Evolutionary conservation across 2,888 invertebrate species (phyloP).

Genomic region (Drosophila pegasa): DNA sequence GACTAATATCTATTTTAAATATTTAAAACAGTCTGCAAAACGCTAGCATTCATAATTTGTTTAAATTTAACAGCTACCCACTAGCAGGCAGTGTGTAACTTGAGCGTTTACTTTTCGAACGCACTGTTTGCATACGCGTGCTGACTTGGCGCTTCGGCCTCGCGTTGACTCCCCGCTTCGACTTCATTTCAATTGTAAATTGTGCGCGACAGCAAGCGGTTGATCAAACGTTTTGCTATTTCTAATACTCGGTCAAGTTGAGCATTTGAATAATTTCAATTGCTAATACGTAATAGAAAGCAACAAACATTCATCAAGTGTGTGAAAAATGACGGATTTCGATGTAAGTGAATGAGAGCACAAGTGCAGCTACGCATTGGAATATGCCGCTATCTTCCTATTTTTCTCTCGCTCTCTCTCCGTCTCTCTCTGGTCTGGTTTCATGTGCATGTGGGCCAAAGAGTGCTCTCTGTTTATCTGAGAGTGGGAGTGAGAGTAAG

Average conservation of each 20-base stretch:
- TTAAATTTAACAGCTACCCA: background rate
- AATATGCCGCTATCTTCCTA: background rate
- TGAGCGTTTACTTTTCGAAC: slow-evolving; percentile 28
- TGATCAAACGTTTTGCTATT: slow-evolving; percentile 39
- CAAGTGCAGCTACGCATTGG: slow-evolving; percentile 14
- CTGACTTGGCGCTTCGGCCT: slow-evolving; percentile 39
- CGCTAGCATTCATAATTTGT: background rate
- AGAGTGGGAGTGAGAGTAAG: no score
- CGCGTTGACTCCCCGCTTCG: slow-evolving; percentile 45
- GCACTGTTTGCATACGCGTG: slow-evolving; percentile 47
- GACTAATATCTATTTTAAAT: background rate
- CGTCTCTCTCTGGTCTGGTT: background rate
- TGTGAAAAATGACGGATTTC: slow-evolving; percentile 64
- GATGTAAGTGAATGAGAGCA: slow-evolving; percentile 56
- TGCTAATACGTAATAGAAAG: slow-evolving; percentile 33
- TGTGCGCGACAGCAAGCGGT: slow-evolving; percentile 55
- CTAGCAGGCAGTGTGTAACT: slow-evolving; percentile 1
- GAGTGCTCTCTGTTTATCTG: slow-evolving; percentile 50
- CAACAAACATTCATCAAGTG: slow-evolving; percentile 27
- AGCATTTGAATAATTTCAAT: slow-evolving; percentile 51
- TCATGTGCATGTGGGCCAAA: slow-evolving; percentile 3
- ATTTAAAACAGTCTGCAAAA: no score
- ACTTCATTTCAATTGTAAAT: slow-evolving; percentile 77
- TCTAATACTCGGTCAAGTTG: slow-evolving; percentile 43
- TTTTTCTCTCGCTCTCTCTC: slow-evolving; percentile 2